Evolutionary conservation across 2,888 invertebrate genomes (phyloP).

Genomic region (Boloria selene): DNA sequence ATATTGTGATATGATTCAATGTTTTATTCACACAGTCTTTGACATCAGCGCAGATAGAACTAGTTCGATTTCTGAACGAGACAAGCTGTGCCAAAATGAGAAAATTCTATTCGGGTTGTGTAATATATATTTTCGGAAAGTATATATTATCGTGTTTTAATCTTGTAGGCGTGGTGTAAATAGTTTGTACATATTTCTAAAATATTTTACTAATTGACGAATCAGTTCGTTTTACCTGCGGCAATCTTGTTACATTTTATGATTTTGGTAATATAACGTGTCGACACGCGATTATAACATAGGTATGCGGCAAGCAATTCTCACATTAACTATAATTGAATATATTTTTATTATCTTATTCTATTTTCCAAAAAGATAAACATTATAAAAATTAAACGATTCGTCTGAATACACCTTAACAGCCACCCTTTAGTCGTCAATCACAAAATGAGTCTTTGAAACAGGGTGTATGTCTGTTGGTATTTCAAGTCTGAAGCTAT

Average conservation of each 20-base stretch:
- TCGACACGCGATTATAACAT: constrained; percentile 12
- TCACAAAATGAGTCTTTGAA: background rate
- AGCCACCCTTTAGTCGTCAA: background rate
- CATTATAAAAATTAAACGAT: background rate
- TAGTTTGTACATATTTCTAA: background rate
- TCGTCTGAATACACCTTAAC: background rate
- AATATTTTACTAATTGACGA: background rate
- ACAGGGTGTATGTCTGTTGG: background rate
- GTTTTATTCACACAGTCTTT: too few relatives aligned
- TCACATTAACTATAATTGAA: background rate
- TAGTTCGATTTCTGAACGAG: too few relatives aligned
- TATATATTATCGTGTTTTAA: too few relatives aligned
- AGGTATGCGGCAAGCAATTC: constrained; percentile 12
- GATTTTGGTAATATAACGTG: constrained; percentile 1
- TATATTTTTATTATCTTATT: background rate
- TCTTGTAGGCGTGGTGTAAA: too few relatives aligned
- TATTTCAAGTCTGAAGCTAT: background rate
- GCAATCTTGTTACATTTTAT: background rate
- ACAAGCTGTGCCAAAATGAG: too few relatives aligned
- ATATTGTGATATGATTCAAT: too few relatives aligned
- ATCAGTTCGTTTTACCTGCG: background rate
- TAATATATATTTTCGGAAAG: too few relatives aligned
- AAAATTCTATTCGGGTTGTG: too few relatives aligned
- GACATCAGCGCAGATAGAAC: too few relatives aligned
- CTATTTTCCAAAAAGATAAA: background rate